Evolutionary conservation across 2,113 vertebrate species (phyloP), one percentile per base, ranked within the genome.

Genomic region (Orientallactaga bullata): DNA sequence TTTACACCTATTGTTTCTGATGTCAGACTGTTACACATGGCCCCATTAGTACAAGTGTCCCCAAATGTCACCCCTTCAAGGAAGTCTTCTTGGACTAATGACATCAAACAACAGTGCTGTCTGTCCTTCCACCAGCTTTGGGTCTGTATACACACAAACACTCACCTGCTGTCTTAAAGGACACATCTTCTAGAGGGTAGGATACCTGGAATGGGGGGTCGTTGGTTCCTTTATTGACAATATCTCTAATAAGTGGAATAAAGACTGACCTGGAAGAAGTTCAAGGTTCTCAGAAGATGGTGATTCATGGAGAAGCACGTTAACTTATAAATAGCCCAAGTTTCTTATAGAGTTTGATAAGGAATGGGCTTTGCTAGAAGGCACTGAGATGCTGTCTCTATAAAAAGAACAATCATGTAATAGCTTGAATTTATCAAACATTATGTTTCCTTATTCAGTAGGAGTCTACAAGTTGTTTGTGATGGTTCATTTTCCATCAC

Each of bases 391-490:
- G 66, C 65, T 89, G 16, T 42, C n/a, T 95, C 81, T 94, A 37
- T 13, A 32, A 83, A 85, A 76, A 83, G 66, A 91, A 63, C 42
- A 88, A 23, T 3, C 30, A 85, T 20, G 47, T 92, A 93, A 94
- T 88, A 83, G 61, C 82, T 92, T 92, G 74, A 51, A 39, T 91
- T 96, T 95, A 79, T 79, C 79, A 63, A 90, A 88, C 51, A 63
- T 88, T 61, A 85, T 21, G 73, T 42, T 85, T 39, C 73, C 42
- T 91, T 87, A 88, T 93, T 92, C 74, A 37, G 74, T 76, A 86
- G 93, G 63, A 95, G 88, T 94, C 90, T 95, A 87, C 20, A 95
- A 61, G 47, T 94, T 94, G 86, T 84, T 94, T 94, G 87, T 85
- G 63, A 96, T 94, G 78, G 72, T 77, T 90, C 66, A 90, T 92